These are phyloP conservation scores for Saxicola maurus DNA, from an alignment of 2,797 vertebrate species.

Conservation along the genomic window DNA sequence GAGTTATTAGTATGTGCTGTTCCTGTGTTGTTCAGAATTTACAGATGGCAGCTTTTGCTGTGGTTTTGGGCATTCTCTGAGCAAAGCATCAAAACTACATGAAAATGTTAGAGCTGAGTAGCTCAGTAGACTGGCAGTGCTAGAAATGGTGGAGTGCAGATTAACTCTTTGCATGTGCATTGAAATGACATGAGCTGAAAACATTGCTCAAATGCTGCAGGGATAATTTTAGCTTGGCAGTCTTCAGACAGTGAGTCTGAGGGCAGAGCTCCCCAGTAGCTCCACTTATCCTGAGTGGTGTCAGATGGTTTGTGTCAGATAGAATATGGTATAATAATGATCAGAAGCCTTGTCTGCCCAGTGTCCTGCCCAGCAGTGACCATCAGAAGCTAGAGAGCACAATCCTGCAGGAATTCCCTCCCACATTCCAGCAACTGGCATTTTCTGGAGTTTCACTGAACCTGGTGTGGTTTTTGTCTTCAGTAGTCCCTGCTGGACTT, in stretches of 20 bases:
- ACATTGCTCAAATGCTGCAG: neutral
- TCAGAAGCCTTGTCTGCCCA: neutral
- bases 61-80: neutral
- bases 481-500: neutral
- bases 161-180: neutral
- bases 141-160: neutral
- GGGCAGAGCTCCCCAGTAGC: neutral
- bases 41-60: neutral
- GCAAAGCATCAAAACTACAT: neutral
- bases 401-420: neutral
- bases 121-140: neutral
- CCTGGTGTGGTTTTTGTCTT: neutral
- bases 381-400: neutral
- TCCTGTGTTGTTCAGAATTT: neutral
- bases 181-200: neutral
- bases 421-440: neutral
- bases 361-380: neutral
- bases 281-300: neutral
- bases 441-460: neutral
- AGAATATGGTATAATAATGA: neutral
- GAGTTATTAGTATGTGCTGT: neutral
- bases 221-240: neutral
- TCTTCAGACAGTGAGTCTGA: neutral
- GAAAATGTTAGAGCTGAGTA: neutral
- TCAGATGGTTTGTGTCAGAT: neutral